Evolutionary conservation across 1,140 invertebrate species (phyloP).

Genomic region (Calliphora vicina): DNA sequence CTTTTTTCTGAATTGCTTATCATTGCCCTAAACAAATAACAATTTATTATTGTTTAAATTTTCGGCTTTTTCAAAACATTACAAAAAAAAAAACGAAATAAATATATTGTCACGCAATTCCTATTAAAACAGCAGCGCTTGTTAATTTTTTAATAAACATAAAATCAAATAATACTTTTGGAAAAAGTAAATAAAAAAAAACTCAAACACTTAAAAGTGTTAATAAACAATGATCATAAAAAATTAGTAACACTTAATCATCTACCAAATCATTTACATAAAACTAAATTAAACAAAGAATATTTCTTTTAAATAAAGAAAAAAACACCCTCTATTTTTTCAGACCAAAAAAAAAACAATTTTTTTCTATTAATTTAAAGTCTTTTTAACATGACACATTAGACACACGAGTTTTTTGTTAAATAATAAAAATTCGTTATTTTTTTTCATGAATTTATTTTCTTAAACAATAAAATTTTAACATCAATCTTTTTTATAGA

Average conservation of each 20-base stretch:
- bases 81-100: neutral
- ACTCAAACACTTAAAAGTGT: neutral
- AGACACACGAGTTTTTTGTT: neutral
- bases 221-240: slow-evolving; percentile 14
- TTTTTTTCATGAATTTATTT: too few relatives aligned
- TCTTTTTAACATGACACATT: neutral
- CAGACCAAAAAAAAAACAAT: neutral
- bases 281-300: slow-evolving; percentile 3
- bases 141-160: neutral
- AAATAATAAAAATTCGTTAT: neutral
- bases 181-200: neutral
- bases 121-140: slow-evolving; percentile 12
- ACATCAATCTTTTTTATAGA: neutral
- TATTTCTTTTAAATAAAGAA: neutral
- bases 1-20: too few relatives aligned
- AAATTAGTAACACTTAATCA: slow-evolving; percentile 34
- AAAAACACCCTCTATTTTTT: slow-evolving; percentile 11
- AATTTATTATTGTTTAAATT: too few relatives aligned
- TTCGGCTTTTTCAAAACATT: too few relatives aligned
- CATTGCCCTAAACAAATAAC: too few relatives aligned
- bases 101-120: neutral
- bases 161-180: neutral
- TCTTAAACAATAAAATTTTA: neutral
- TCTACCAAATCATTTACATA: slow-evolving; percentile 9
- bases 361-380: slow-evolving; percentile 10